phyloP scores from a whole-genome alignment of 2,888 invertebrate species.

The Plutella xylostella region DNA sequence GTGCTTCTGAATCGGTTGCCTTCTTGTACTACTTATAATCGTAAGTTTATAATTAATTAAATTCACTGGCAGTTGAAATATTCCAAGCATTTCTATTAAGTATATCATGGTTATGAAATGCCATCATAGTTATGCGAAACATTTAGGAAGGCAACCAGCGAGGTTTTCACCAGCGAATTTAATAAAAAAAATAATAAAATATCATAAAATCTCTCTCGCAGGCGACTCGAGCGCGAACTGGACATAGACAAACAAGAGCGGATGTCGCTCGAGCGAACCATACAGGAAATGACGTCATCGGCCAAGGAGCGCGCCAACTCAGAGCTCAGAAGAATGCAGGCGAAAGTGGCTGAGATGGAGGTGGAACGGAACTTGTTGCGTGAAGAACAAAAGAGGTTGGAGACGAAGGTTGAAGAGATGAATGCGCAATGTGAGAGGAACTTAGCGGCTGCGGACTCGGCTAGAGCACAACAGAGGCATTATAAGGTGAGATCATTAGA shows the following conservation, averaged over 20 bases:
- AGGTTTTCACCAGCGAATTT: too few species aligned
- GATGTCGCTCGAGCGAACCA: slow-evolving; percentile 75
- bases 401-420: slow-evolving; percentile 57
- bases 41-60: too few species aligned
- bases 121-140: too few species aligned
- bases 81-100: too few species aligned
- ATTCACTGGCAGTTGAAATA: too few species aligned
- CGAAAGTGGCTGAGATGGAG: slow-evolving; percentile 40
- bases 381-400: slow-evolving; percentile 55
- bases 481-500: slow-evolving; percentile 55
- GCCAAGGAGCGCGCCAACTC: slow-evolving; percentile 69
- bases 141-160: too few species aligned
- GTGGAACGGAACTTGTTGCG: slow-evolving; percentile 61
- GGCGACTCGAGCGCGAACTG: slow-evolving; percentile 65
- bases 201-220: slow-evolving; percentile 15
- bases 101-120: too few species aligned
- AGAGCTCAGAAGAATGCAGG: slow-evolving; percentile 47
- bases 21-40: too few species aligned
- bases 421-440: slow-evolving; percentile 69
- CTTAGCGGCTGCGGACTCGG: slow-evolving; percentile 47
- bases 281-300: slow-evolving; percentile 74
- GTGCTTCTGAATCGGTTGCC: too few species aligned
- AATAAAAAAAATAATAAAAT: too few species aligned
- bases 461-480: slow-evolving; percentile 68
- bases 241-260: slow-evolving; percentile 79